These are phyloP conservation scores for Mythimna vitellina DNA, from an alignment of 2,888 invertebrate genomes.

Conservation along the genomic window DNA sequence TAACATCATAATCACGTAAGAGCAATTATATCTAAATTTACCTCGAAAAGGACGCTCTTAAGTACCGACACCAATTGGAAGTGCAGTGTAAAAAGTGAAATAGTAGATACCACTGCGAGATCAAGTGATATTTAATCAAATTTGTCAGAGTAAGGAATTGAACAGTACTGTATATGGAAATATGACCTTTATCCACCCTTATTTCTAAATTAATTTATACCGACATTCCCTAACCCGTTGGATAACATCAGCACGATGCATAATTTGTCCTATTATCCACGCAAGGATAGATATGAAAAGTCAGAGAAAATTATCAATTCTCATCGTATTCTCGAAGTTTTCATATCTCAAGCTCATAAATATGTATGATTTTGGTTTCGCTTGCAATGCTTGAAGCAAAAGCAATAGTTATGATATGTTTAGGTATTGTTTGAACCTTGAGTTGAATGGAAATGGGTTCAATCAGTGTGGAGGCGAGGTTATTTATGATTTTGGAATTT, in stretches of 20 bases:
- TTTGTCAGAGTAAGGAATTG: conserved; percentile 7
- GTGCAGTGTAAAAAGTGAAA: background rate
- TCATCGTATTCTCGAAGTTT: conserved; percentile 54
- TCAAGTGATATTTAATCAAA: conserved; percentile 16
- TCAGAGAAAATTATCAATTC: conserved; percentile 50
- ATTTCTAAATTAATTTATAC: conserved; percentile 41
- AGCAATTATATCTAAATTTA: no score
- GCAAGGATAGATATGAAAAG: conserved; percentile 34
- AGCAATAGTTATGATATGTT: conserved; percentile 43
- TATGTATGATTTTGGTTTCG: conserved; percentile 49
- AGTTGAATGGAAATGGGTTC: conserved; percentile 15
- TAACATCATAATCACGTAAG: no score
- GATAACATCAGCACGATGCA: conserved; percentile 35
- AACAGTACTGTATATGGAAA: conserved; percentile 11
- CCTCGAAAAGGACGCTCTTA: no score
- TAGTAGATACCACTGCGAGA: background rate
- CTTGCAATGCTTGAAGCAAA: conserved; percentile 30
- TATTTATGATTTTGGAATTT: background rate
- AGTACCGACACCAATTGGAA: background rate
- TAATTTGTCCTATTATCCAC: conserved; percentile 38
- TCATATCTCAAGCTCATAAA: conserved; percentile 58
- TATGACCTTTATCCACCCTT: conserved; percentile 29
- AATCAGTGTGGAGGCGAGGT: conserved; percentile 3
- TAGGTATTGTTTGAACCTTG: conserved; percentile 21
- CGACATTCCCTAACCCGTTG: conserved; percentile 17